These are phyloP conservation scores for Galerucella nymphaeae DNA, from an alignment of 2,888 invertebrate genomes.

Conservation along the genomic window DNA sequence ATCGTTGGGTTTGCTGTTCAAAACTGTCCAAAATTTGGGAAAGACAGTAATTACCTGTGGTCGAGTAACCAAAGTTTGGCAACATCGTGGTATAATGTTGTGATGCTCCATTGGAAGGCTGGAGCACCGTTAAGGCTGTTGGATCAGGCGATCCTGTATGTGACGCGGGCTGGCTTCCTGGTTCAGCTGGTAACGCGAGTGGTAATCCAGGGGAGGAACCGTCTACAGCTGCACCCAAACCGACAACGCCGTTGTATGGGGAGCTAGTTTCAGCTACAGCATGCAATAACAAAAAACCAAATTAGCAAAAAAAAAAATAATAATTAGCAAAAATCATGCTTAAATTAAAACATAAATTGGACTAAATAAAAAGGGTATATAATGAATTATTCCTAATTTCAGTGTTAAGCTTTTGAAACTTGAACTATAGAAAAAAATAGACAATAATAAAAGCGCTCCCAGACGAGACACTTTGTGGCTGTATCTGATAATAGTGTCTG, in stretches of 20 bases:
- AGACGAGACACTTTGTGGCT: no score
- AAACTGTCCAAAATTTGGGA: no score
- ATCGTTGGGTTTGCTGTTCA: no score
- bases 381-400: neutral
- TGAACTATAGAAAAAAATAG: no score
- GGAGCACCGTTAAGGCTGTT: constrained; percentile 68
- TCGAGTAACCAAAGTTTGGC: constrained; percentile 77
- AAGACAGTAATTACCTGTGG: constrained; percentile 67
- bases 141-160: constrained; percentile 68
- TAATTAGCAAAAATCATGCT: constrained; percentile 20
- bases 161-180: constrained; percentile 64
- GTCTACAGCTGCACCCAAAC: constrained; percentile 63
- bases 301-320: constrained; percentile 55
- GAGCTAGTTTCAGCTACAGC: constrained; percentile 64
- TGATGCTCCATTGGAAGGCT: constrained; percentile 69
- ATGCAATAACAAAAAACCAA: constrained; percentile 54
- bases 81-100: constrained; percentile 74
- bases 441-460: no score
- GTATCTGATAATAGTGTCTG: no score
- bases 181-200: constrained; percentile 64
- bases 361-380: neutral
- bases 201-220: constrained; percentile 67
- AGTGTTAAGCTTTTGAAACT: neutral
- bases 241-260: constrained; percentile 65
- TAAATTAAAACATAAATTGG: neutral